phyloP scores from a whole-genome alignment of 2,797 vertebrate genomes.

The Gallirallus australis region DNA sequence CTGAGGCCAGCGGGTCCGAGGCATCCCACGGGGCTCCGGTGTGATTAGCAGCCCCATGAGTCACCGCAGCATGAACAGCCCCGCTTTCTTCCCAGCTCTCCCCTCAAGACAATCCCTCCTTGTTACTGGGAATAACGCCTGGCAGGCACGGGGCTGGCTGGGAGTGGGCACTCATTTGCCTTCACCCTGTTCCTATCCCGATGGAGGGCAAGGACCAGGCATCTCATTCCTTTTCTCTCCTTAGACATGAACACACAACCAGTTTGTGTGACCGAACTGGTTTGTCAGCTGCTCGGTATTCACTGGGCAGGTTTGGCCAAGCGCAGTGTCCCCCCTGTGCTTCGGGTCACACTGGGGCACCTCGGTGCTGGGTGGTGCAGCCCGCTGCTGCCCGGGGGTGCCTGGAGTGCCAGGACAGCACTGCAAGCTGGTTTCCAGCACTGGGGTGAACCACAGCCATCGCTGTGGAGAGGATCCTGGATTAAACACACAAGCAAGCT shows the following conservation, averaged over 20 bases:
- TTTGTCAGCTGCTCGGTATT: background rate
- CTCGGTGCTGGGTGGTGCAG: background rate
- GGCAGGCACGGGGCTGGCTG: background rate
- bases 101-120: background rate
- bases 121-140: background rate
- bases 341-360: fast-evolving
- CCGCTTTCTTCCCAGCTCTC: background rate
- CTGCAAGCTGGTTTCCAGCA: background rate
- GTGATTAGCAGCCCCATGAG: background rate
- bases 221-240: background rate
- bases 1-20: background rate
- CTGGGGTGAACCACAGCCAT: background rate
- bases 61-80: background rate
- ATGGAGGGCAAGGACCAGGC: background rate
- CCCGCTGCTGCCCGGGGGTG: fast-evolving
- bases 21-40: fast-evolving
- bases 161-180: background rate
- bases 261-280: background rate
- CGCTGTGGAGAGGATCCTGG: background rate
- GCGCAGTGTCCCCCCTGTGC: fast-evolving
- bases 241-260: background rate
- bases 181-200: background rate
- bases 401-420: fast-evolving
- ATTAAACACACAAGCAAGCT: no score
- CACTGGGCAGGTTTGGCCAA: background rate